Base-by-base conservation (phyloP, 2,888 invertebrate genomes). In the Amphipoea lucens region DNA sequence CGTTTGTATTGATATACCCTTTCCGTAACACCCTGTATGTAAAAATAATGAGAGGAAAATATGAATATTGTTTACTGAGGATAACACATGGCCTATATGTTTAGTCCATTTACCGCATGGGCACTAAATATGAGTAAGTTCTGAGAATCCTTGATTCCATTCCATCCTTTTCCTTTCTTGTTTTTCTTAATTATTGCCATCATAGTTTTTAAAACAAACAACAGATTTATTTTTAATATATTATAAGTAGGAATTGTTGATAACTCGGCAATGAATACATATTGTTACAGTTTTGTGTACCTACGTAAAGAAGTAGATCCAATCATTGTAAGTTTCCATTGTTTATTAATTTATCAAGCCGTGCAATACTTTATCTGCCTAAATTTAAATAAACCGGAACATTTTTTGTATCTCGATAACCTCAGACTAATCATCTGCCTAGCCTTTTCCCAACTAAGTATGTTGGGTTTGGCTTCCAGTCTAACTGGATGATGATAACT, bases 251-350 rank as follows among this genome's bases (percentile, higher is more conserved):
- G 29, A 29, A 29, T 48, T 48, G 9, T 29, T 42, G 20, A 67
- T 66, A 77, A 78, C n/a, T 36, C 23, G 5, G 42, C 42, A 83
- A 54, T 66, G 36, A 51, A 70, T 29, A 66, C 14, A 23, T 42
- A 57, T 42, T 71, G 23, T 76, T 70, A 67, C 42, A 72, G 14
- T 72, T 84, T 60, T 65, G 42, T n/a, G 40, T 65, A 40, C 40
- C 40, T 65, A 65, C 65, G 42, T 40, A 51, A 78, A 68, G 12
- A 40, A 73, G 23, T 40, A 60, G 62, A 57, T 54, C 17, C 45
- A 68, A 79, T 79, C 48, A 78, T 40, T 60, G 84, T 84, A 82
- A 69, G 72, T 78, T 82, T 81, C 81, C 78, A 70, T 60, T 83
- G 81, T 83, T 51, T 66, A n/a, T 78, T 62, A 9, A 66, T 70